Base-by-base conservation (phyloP, 2,797 vertebrate species). In the Denticeps clupeoides region DNA sequence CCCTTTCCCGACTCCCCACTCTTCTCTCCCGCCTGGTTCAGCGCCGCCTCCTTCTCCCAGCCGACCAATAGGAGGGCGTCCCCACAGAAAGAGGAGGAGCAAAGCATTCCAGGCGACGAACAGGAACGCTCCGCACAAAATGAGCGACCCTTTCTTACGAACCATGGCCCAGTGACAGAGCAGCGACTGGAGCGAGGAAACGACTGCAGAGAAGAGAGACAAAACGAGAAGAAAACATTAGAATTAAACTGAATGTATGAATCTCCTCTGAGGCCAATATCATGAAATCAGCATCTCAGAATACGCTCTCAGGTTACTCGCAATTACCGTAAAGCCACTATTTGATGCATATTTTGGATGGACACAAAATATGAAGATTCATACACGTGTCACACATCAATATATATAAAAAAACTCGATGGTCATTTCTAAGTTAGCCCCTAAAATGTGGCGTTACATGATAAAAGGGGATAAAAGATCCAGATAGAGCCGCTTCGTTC, bases 71-170 rank as follows among this genome's bases (percentile, higher is more conserved):
- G 81, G 78, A 13, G 91, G 83, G 33, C 89, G 86, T 27, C 86
- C 88, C 90, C 90, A 90, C 57, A 97, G 86, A 73, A 95, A 97
- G 42, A 97, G 86, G n/a, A 96, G 82, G 49, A 97, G 82, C 62
- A 97, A 73, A 51, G 86, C 87, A 28, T 95, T 93, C 92, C 92
- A 95, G 51, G 84, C 86, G 4, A 95, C 76, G 41, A 97, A 95
- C 49, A 97, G 83, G 71, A 88, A 79, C 56, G 87, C 90, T 64
- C 90, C 85, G 63, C 90, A 92, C 59, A 91, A 63, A 73, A 87
- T 89, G 54, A 90, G 74, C 60, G 82, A 87, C 68, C 82, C 81
- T 85, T 90, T 93, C 75, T 91, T 93, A 57, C 82, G 84, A 73
- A 87, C 82, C 84, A 87, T 87, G 82, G 80, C 77, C 81, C 69